Evolutionary conservation across 1,140 invertebrate genomes (phyloP), one percentile per base, ranked within the genome.

Genomic region (Leptinotarsa lineolata): DNA sequence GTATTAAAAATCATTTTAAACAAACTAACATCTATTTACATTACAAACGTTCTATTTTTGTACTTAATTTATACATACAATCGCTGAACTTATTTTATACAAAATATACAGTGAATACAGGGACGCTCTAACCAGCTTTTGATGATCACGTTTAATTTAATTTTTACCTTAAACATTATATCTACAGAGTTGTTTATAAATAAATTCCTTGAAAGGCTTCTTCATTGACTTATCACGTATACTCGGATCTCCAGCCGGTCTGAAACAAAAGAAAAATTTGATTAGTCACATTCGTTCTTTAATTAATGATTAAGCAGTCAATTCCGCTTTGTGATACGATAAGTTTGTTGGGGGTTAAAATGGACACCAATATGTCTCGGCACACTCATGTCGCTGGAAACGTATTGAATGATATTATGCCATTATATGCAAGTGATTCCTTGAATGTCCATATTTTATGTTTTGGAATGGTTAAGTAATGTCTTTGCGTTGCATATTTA

Each of bases 221-320:
- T 70, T 68, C 61, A 61, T 63, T 70, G 71, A 75, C 79, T 82
- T 84, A 84, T 84, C 83, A 84, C 83, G 83, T 84, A 76, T 84
- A 84, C 79, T 84, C 83, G 48, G 83, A 84, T 67, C 83, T 76
- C 83, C 83, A 84, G 54, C 83, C 81, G 67, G 81, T 81, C 83
- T 84, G 83, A 72, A 84, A 83, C 74, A 77, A 82, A 76, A 79
- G 63, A 77, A 78, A 78, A 78, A 39, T 63, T 15, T 22, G 2
- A 63, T 63, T 22, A 22, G 8, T n/a, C 8, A 39, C 30, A 39
- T 39, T 39, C 8, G 30, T 39, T 39, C 8, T 39, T 39, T 11
- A 8, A 11, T 3, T 39, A 39, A 39, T 39, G 2, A 39, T 30
- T 11, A n/a, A n/a, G n/a, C n/a, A n/a, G n/a, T n/a, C n/a, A n/a